Percentiles rank a stretch among this genome's conserved stretches.
phyloP scores from a whole-genome alignment of 2,797 vertebrate genomes.

The Helarctos malayanus region DNA sequence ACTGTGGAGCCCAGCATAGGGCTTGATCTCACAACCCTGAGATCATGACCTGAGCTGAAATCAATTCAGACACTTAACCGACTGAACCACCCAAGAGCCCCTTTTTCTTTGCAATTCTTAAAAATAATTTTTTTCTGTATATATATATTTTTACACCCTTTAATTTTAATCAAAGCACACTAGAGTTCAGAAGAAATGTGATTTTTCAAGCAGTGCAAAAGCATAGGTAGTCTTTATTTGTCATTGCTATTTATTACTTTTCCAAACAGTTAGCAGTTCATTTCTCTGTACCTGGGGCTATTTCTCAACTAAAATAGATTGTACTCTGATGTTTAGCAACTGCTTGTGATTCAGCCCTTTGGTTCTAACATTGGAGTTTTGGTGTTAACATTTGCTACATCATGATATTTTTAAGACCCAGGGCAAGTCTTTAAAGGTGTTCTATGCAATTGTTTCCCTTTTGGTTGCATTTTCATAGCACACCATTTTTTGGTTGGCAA shows the following conservation, averaged over 20 bases:
- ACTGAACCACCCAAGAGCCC: neutral
- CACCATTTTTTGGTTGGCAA: neutral
- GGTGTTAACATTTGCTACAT: slow-evolving; percentile 33
- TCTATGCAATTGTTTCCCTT: neutral
- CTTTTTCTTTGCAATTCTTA: neutral
- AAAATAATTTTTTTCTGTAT: neutral
- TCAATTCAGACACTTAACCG: neutral
- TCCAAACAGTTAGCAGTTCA: neutral
- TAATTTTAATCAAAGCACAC: slow-evolving; percentile 13
- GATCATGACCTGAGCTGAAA: neutral
- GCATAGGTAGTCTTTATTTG: neutral
- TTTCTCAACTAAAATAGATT: slow-evolving; percentile 59
- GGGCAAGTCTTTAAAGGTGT: neutral
- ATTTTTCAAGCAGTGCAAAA: neutral
- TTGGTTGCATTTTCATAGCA: neutral
- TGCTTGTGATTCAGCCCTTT: slow-evolving; percentile 17
- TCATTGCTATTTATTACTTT: slow-evolving; percentile 59
- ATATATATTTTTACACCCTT: neutral
- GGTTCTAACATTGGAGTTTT: slow-evolving; percentile 10
- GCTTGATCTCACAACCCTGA: neutral
- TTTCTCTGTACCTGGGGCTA: slow-evolving; percentile 8
- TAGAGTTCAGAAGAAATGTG: neutral
- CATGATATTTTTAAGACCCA: slow-evolving; percentile 52
- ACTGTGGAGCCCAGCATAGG: neutral
- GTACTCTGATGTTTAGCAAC: slow-evolving; percentile 57